phyloP scores from a whole-genome alignment of 2,797 vertebrate species.

The Galago senegalensis region DNA sequence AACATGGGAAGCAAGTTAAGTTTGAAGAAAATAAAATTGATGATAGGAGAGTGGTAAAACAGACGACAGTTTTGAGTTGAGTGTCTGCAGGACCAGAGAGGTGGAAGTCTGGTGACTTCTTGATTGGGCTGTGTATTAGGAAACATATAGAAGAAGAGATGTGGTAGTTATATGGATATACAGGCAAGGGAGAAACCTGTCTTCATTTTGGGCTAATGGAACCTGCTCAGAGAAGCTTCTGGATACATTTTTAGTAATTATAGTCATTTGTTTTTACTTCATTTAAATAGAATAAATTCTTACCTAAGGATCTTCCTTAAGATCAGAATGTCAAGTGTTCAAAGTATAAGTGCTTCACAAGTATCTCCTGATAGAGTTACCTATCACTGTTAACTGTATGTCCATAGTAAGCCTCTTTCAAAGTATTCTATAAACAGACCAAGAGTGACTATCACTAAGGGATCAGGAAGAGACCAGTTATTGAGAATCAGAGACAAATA shows the following conservation, averaged over 20 bases:
- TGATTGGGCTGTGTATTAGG: background rate
- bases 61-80: background rate
- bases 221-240: slow-evolving; percentile 23
- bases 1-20: background rate
- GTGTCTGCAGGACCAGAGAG: background rate
- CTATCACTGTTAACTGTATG: slow-evolving; percentile 31
- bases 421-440: background rate
- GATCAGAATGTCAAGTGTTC: slow-evolving; percentile 36
- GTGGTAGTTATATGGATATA: background rate
- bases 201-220: slow-evolving; percentile 14
- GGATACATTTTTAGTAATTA: background rate
- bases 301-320: slow-evolving; percentile 12
- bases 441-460: background rate
- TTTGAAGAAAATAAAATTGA: background rate
- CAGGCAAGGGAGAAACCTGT: background rate
- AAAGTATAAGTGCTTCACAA: background rate
- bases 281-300: slow-evolving; percentile 49
- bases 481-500: background rate
- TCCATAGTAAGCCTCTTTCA: slow-evolving; percentile 23
- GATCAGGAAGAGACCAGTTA: slow-evolving; percentile 13
- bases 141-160: background rate
- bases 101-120: background rate
- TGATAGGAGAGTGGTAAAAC: background rate
- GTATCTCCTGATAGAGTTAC: slow-evolving; percentile 29
- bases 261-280: slow-evolving; percentile 58